Evolutionary conservation across 2,113 vertebrate genomes (phyloP), one percentile per base, ranked within the genome.

Genomic region (Motacilla alba): DNA sequence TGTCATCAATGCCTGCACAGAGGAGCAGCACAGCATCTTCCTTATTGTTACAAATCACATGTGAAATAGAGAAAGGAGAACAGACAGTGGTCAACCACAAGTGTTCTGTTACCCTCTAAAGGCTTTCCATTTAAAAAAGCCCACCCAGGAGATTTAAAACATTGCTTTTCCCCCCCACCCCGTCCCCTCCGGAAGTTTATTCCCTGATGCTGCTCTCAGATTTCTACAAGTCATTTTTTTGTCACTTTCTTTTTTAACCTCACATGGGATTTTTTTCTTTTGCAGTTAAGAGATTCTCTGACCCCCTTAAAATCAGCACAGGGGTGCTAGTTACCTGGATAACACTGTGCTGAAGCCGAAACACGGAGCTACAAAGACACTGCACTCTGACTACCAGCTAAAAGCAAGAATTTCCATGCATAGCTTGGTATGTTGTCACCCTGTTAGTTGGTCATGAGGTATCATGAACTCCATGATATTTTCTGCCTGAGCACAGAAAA

Each of bases 141-240:
- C 24, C 13, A n/a, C 18, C 14, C 4, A 12, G 22, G 23, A 35
- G 35, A 75, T 56, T 75, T 56, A 31, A 89, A 59, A 20, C 4
- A 13, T 31, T 64, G 19, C 4, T 37, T 64, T 8, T 2, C 7
- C 11, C 11, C 15, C 11, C 11, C 16, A 2, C 9, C 17, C 35
- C 2, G 2, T 3, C 22, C 28, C 4, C 27, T 15, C 33, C 1
- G 0, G 17, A 33, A 39, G 10, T 35, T 49, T 73, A 43, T 78
- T 81, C 27, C 27, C 21, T 58, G 46, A 47, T n/a, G 26, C 19
- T 91, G 26, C 22, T 69, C n/a, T 15, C 15, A 46, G 23, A 35
- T 66, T 83, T 63, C 74, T 68, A 15, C 6, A 46, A 41, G 10
- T 52, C 2, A 5, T 21, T 80, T 88, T 83, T 39, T 39, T 60